A percentile compares a stretch with the other conserved stretches of the same genome.
phyloP scores from a whole-genome alignment of 1,140 invertebrate species.

The Mactra quadrangularis region DNA sequence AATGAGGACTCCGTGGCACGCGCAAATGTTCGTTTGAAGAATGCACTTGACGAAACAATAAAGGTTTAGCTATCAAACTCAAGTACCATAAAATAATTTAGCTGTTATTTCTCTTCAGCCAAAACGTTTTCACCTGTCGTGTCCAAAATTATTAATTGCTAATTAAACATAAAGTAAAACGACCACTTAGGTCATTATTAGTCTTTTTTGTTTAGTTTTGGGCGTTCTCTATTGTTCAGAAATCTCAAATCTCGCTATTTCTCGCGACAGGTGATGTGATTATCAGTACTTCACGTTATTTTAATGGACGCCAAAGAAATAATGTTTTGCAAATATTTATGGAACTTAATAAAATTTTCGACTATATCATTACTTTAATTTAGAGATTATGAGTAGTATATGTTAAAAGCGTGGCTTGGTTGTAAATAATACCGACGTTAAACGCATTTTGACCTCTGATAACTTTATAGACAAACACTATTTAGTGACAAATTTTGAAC shows the following conservation, averaged over 20 bases:
- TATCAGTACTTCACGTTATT: constrained; percentile 43
- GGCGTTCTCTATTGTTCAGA: constrained; percentile 37
- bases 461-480: too few relatives aligned
- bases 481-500: too few relatives aligned
- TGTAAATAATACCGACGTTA: constrained; percentile 5
- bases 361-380: constrained; percentile 26
- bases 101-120: not conserved
- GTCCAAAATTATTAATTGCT: constrained; percentile 42
- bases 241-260: constrained; percentile 41
- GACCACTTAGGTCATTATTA: constrained; percentile 34
- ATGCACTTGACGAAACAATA: not conserved
- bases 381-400: not conserved
- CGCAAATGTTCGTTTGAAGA: constrained; percentile 28
- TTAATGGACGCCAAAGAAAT: constrained; percentile 32
- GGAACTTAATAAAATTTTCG: constrained; percentile 45
- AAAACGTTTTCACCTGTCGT: constrained; percentile 46
- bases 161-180: constrained; percentile 29
- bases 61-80: not conserved
- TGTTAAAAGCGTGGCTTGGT: not conserved
- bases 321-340: constrained; percentile 64
- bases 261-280: constrained; percentile 61
- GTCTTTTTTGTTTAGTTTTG: constrained; percentile 27
- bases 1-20: constrained; percentile 7
- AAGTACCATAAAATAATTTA: constrained; percentile 25
- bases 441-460: constrained; percentile 20